Evolutionary conservation across 2,888 invertebrate genomes (phyloP), one percentile per base, ranked within the genome.

Genomic region (Lypha dubia): DNA sequence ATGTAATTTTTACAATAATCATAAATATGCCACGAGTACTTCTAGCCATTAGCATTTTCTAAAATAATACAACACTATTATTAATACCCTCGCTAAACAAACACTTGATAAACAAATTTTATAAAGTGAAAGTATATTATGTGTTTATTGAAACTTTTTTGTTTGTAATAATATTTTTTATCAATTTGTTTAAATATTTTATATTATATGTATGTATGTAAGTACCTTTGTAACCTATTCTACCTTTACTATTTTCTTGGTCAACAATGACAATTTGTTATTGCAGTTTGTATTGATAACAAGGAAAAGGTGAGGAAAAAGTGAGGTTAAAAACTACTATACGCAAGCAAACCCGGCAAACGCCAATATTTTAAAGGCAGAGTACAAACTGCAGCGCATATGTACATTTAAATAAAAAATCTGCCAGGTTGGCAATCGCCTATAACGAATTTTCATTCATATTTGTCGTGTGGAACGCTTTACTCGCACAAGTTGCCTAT

Each of bases 381-480:
- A 71, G 58, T 53, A 28, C 20, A n/a, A 60, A 63, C 79, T 15
- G 60, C 81, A 77, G 41, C 67, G 79, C 22, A 60, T 49, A 60
- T 67, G 60, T 74, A 62, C 83, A 65, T 65, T 77, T 80, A 53
- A 46, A 44, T 74, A 22, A 70, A 81, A 90, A 92, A 91, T 91
- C 89, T 91, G 91, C 91, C 92, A 92, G 88, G 88, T 90, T 91
- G 91, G 92, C 92, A 91, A 88, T 90, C 90, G 89, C 88, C 86
- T 89, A 88, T 88, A 91, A 91, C 89, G 90, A 90, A 90, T 90
- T 91, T 91, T 91, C 90, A 89, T 89, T 90, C 60, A 70, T 32
- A 51, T 38, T 20, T 70, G 74, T 84, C 76, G 68, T 77, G 84
- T 84, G 44, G 74, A 74, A 68, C 81, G 81, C 70, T 56, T 84